Conservation (phyloP, 2,113 vertebrate species). For the Phyllostomus discolor region DNA sequence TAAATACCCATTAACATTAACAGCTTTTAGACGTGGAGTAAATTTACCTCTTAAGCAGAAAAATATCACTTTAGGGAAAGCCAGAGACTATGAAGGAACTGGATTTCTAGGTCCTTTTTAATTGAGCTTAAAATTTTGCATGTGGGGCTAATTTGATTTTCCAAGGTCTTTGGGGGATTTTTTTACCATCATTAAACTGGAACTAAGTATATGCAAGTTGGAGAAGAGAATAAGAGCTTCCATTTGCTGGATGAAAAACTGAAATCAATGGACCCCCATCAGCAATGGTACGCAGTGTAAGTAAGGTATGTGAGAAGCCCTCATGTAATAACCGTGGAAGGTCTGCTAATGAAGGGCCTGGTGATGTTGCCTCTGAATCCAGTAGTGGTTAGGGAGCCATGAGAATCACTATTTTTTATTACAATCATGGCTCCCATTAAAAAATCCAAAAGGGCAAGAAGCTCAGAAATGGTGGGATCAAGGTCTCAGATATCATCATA, state of each 20-base stretch:
- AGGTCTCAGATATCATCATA: neutral
- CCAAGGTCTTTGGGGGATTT: neutral
- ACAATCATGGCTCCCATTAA: neutral
- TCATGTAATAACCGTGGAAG: neutral
- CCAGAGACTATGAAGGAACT: constrained; percentile 13
- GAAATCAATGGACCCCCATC: neutral
- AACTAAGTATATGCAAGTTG: neutral
- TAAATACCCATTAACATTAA: neutral
- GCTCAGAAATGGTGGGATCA: neutral
- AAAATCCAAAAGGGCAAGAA: neutral
- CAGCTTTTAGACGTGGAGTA: neutral
- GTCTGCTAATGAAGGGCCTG: neutral
- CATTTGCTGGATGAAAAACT: neutral
- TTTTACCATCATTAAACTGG: constrained; percentile 1
- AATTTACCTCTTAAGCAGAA: constrained; percentile 15
- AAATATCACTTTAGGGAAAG: constrained; percentile 7
- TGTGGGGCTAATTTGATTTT: constrained; percentile 39
- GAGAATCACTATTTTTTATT: neutral
- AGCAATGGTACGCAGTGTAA: too few species aligned
- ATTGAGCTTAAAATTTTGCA: constrained; percentile 44
- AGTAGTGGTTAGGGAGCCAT: neutral
- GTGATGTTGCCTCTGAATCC: neutral
- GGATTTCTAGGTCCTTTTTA: constrained; percentile 17
- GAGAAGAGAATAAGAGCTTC: constrained; percentile 10
- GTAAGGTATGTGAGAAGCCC: neutral